Conservation (phyloP, 2,797 vertebrate genomes). For the Gambusia yucatana region DNA sequence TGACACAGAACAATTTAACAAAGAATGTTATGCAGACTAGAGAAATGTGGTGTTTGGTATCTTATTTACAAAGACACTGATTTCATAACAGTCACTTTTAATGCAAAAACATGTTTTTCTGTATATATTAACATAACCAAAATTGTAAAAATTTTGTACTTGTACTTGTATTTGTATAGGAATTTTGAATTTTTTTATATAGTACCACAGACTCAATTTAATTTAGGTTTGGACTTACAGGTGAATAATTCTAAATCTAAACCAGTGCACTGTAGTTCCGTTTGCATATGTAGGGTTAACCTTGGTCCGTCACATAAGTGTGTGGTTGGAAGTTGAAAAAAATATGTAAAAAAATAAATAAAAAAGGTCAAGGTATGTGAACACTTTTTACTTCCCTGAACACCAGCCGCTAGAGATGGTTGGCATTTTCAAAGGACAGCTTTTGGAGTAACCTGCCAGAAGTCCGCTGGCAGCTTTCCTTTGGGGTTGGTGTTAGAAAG, state of each 20-base stretch:
- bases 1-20: background rate
- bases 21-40: background rate
- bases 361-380: background rate
- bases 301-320: background rate
- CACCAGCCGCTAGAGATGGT: background rate
- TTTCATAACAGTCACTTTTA: background rate
- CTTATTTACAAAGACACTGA: background rate
- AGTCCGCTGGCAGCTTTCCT: background rate
- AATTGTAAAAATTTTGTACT: background rate
- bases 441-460: background rate
- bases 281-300: background rate
- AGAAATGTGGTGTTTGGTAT: background rate
- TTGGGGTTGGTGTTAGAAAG: background rate
- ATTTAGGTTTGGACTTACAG: background rate
- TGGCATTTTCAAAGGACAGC: background rate
- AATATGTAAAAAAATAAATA: background rate
- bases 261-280: background rate
- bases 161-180: background rate
- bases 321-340: background rate
- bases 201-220: background rate
- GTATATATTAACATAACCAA: background rate
- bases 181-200: background rate
- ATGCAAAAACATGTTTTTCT: background rate
- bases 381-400: background rate
- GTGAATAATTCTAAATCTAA: background rate